A percentile compares a stretch with the other conserved stretches of the same genome.
These are phyloP conservation scores for Pempheris klunzingeri DNA, from an alignment of 2,797 vertebrate species.

Conservation along the genomic window DNA sequence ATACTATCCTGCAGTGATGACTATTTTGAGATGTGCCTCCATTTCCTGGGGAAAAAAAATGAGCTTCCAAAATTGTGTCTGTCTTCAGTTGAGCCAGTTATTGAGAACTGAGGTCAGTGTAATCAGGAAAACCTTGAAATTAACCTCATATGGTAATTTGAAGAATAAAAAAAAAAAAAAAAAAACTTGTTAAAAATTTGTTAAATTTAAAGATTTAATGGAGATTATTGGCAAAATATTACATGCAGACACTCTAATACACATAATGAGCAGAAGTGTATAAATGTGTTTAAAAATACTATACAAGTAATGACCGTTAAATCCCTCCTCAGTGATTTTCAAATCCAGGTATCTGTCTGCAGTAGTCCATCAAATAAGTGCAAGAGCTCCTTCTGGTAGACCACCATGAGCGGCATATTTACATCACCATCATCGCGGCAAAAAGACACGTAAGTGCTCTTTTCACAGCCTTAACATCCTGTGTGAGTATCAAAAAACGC, in stretches of 20 bases:
- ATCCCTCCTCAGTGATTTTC: conserved; percentile 6
- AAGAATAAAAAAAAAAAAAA: background rate
- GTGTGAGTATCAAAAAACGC: background rate
- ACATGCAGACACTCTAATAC: too few relatives aligned
- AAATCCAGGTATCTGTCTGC: conserved; percentile 7
- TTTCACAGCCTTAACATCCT: background rate
- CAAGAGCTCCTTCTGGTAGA: background rate
- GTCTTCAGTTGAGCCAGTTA: background rate
- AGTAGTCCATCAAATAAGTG: background rate
- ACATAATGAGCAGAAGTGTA: too few relatives aligned
- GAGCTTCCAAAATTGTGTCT: conserved; percentile 19
- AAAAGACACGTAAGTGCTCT: background rate
- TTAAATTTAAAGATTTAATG: background rate
- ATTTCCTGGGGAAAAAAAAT: conserved; percentile 28
- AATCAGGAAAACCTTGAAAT: conserved; percentile 31
- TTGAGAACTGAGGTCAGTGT: conserved; percentile 18
- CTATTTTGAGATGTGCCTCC: conserved; percentile 52
- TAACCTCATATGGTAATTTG: background rate
- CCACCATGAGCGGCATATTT: background rate
- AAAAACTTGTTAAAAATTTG: background rate
- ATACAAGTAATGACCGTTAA: background rate
- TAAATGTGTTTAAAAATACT: background rate
- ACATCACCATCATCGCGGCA: background rate
- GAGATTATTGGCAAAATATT: too few relatives aligned
- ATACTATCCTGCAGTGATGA: conserved; percentile 30